Evolutionary conservation across 2,888 invertebrate species (phyloP).

Genomic region (Dolichomitus sp.): DNA sequence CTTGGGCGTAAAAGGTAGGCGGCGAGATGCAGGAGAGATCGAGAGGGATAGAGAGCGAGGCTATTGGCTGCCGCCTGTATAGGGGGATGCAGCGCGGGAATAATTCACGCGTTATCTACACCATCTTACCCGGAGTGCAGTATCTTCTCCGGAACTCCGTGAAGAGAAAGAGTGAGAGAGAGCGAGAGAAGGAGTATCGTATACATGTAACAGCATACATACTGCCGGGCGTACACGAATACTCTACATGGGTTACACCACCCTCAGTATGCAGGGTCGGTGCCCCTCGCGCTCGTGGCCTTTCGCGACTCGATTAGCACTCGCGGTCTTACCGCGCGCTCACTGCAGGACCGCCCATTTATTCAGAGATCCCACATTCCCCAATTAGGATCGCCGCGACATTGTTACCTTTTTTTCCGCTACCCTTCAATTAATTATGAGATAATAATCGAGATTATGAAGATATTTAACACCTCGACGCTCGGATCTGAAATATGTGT

Average conservation of each 20-base stretch:
- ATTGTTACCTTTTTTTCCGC: slow-evolving; percentile 15
- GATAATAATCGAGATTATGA: slow-evolving; percentile 28
- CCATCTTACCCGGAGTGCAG: slow-evolving; percentile 82
- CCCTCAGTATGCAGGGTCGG: slow-evolving; percentile 71
- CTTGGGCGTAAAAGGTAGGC: slow-evolving; percentile 65
- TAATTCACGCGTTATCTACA: slow-evolving; percentile 85
- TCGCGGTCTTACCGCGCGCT: slow-evolving; percentile 41
- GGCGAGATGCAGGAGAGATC: slow-evolving; percentile 42
- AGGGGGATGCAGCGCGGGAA: slow-evolving; percentile 79
- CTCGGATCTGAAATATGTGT: not conserved
- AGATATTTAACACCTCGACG: slow-evolving; percentile 14
- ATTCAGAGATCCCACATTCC: slow-evolving; percentile 61
- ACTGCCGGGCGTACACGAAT: slow-evolving; percentile 69
- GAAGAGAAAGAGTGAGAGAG: slow-evolving; percentile 53
- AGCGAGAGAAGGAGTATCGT: slow-evolving; percentile 64
- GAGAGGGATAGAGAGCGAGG: slow-evolving; percentile 52
- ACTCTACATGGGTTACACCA: slow-evolving; percentile 72
- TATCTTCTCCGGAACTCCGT: slow-evolving; percentile 78
- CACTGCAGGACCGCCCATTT: slow-evolving; percentile 50
- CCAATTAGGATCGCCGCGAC: slow-evolving; percentile 58
- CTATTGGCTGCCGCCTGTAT: slow-evolving; percentile 73
- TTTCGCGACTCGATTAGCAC: slow-evolving; percentile 71
- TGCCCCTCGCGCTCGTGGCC: slow-evolving; percentile 56
- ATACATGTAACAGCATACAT: slow-evolving; percentile 70
- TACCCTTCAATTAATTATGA: slow-evolving; percentile 11